Evolutionary conservation across 2,113 vertebrate genomes (phyloP).

Genomic region (Xiphophorus couchianus): DNA sequence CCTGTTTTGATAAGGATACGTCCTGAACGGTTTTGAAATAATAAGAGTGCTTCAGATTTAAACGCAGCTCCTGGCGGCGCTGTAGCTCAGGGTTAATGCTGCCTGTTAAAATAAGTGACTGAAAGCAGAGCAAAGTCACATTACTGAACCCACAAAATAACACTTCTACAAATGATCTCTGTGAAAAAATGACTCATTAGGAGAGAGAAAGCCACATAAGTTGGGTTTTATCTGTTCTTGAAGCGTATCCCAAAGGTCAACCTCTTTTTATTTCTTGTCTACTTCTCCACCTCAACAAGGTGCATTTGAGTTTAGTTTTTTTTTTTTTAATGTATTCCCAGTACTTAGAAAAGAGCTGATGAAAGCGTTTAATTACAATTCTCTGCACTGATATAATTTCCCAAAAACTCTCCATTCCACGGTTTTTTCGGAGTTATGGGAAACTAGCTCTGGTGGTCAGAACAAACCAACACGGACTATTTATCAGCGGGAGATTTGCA

Average conservation of each 20-base stretch:
- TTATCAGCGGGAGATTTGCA: too few relatives aligned
- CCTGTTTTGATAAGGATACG: background rate
- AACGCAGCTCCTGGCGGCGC: background rate
- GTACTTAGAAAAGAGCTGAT: background rate
- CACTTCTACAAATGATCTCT: background rate
- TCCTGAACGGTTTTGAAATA: background rate
- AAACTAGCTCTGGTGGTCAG: background rate
- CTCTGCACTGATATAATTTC: background rate
- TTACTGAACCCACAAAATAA: background rate
- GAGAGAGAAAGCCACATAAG: background rate
- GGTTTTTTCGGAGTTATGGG: background rate
- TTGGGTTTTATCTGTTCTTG: background rate
- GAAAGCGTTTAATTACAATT: background rate
- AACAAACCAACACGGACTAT: background rate
- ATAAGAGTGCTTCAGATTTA: background rate
- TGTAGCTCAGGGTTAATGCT: background rate
- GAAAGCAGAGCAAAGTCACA: background rate
- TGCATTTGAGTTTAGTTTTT: background rate
- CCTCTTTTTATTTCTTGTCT: background rate
- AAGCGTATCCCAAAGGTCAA: background rate
- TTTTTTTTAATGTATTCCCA: background rate
- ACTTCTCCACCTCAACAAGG: too few relatives aligned
- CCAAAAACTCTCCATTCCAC: background rate
- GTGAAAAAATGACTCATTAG: background rate
- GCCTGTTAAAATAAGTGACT: background rate